Base-by-base conservation (phyloP, 2,797 vertebrate species). In the Neostethus bicornis region DNA sequence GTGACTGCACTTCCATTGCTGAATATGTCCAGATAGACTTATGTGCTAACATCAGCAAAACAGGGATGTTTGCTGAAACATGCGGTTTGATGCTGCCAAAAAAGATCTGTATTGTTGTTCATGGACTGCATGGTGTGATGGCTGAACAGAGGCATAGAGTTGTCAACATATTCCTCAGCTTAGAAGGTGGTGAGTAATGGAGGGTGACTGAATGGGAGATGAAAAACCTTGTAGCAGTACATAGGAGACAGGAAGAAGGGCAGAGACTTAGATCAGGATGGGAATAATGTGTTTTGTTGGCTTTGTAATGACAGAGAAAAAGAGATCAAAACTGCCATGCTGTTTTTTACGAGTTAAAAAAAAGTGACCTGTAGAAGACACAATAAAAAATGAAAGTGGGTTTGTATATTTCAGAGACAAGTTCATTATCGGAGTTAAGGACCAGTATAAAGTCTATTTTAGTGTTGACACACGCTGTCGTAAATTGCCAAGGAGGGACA, bases 31-130 rank as follows among this genome's bases (percentile, higher is more conserved):
- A 32, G 26, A 59, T 68, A 20, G 38, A 62, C 39, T 70, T 14
- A 52, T 42, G 26, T 28, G 54, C 69, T 80, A 64, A 69, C 46
- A 64, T 75, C 39, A 64, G 74, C 63, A 62, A 31, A 57, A 31
- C 23, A 16, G 12, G 24, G 35, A 48, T 23, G 26, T 39, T 41
- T 69, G 49, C 49, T 70, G 53, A 68, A 56, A 75, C 28, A 44
- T 50, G 24, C 38, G 56, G 43, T 66, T 26, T 50, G 19, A 55
- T 25, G 43, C 54, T 68, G 54, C 7, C 34, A 55, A 60, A 66
- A 53, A 65, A 25, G 14, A 45, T 43, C 42, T 51, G 43, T 50
- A 16, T 19, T 60, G 13, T 50, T 59, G 13, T 11, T 34, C 37
- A 20, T 35, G 56, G 44, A 43, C 23, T 32, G 17, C 23, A 24